phyloP scores from a whole-genome alignment of 1,140 invertebrate species.

The Carcinoscorpius rotundicauda region DNA sequence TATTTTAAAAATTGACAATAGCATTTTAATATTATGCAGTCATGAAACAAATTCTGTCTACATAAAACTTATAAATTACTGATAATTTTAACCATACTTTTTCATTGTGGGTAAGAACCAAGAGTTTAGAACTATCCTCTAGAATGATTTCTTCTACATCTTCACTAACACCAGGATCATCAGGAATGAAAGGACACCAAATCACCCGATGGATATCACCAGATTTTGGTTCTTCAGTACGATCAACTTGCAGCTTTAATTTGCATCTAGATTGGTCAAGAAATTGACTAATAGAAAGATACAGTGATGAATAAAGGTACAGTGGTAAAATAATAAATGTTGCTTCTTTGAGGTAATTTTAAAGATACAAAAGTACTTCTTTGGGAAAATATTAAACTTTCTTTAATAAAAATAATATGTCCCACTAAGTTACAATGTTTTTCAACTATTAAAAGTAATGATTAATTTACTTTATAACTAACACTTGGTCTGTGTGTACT shows the following conservation, averaged over 20 bases:
- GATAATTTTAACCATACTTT: conserved; percentile 40
- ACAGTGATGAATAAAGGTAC: no score
- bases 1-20: conserved; percentile 20
- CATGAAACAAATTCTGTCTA: background rate
- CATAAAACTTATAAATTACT: background rate
- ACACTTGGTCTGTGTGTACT: no score
- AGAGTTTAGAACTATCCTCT: conserved; percentile 59
- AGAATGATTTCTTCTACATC: conserved; percentile 35
- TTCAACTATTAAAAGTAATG: no score
- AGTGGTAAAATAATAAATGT: no score
- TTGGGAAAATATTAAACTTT: no score
- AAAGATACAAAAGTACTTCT: no score
- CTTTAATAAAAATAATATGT: no score
- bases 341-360: no score
- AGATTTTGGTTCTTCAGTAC: conserved; percentile 31
- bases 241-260: conserved; percentile 38
- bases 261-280: conserved; percentile 18
- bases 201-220: conserved; percentile 50
- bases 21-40: background rate
- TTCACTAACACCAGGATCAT: conserved; percentile 33
- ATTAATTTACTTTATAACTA: no score
- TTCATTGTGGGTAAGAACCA: conserved; percentile 64
- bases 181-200: conserved; percentile 85
- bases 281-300: no score
- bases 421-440: no score